Evolutionary conservation across 2,113 vertebrate genomes (phyloP).

Genomic region (Passerina amoena): DNA sequence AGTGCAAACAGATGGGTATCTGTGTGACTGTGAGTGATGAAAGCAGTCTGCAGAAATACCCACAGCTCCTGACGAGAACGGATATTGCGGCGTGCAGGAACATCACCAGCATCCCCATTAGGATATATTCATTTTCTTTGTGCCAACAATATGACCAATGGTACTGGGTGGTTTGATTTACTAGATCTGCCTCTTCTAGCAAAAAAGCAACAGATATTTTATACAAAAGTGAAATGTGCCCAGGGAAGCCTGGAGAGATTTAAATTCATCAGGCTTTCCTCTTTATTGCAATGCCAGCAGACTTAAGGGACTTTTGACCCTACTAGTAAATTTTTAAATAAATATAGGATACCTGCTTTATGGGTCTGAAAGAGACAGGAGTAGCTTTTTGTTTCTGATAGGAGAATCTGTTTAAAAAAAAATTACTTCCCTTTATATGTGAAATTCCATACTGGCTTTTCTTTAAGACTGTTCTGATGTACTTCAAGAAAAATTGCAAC

Average conservation of each 20-base stretch:
- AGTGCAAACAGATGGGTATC: slow-evolving; percentile 46
- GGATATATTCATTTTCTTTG: background rate
- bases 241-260: slow-evolving; percentile 24
- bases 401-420: background rate
- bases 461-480: background rate
- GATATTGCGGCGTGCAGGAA: background rate
- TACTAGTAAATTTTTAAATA: background rate
- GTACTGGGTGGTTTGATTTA: slow-evolving; percentile 17
- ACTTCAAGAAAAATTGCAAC: background rate
- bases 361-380: background rate
- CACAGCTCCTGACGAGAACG: background rate
- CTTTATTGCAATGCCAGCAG: slow-evolving; percentile 53
- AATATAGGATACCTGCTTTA: background rate
- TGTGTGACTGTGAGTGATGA: slow-evolving; percentile 47
- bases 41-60: background rate
- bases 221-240: slow-evolving; percentile 6
- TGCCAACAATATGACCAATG: background rate
- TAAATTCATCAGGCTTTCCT: slow-evolving; percentile 45
- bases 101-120: background rate
- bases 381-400: background rate
- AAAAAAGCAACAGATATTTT: slow-evolving; percentile 35
- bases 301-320: slow-evolving; percentile 57
- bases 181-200: background rate
- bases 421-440: background rate
- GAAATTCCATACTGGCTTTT: background rate